Conservation (phyloP, 2,888 invertebrate species). For the Troides aeacus region DNA sequence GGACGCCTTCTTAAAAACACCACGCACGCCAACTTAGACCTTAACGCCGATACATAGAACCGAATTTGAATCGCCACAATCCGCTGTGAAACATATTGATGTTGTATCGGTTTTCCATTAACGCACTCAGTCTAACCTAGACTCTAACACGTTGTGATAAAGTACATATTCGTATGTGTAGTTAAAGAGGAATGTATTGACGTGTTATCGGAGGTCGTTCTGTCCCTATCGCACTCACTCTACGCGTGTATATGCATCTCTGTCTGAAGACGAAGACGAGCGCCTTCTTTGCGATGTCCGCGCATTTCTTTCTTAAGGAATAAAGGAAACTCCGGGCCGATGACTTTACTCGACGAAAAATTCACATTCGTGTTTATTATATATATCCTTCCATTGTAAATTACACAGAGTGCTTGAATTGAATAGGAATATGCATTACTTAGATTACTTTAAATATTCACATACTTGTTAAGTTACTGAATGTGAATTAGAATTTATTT, state of each 20-base stretch:
- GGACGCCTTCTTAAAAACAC: slow-evolving; percentile 74
- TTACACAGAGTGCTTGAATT: too few species aligned
- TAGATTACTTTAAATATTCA: too few species aligned
- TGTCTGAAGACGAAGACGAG: slow-evolving; percentile 70
- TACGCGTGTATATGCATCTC: slow-evolving; percentile 67
- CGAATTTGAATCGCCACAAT: slow-evolving; percentile 45
- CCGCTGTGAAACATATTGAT: slow-evolving; percentile 75
- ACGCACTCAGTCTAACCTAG: slow-evolving; percentile 43
- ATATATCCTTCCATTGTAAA: too few species aligned
- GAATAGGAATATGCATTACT: too few species aligned
- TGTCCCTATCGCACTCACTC: slow-evolving; percentile 63
- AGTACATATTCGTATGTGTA: slow-evolving; percentile 53
- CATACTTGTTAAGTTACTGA: too few species aligned
- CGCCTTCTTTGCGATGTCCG: slow-evolving; percentile 67
- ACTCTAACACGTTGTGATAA: slow-evolving; percentile 44
- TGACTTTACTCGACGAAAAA: slow-evolving; percentile 11
- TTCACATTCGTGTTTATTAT: too few species aligned
- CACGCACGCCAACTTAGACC: slow-evolving; percentile 47
- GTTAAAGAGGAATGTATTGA: slow-evolving; percentile 74
- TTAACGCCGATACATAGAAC: slow-evolving; percentile 47
- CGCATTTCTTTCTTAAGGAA: slow-evolving; percentile 70
- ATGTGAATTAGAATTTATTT: too few species aligned
- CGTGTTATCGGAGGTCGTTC: slow-evolving; percentile 76
- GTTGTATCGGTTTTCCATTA: slow-evolving; percentile 80
- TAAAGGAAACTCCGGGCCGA: slow-evolving; percentile 46